These are phyloP conservation scores for Lates japonicus DNA, from an alignment of 2,797 vertebrate species.

Conservation along the genomic window DNA sequence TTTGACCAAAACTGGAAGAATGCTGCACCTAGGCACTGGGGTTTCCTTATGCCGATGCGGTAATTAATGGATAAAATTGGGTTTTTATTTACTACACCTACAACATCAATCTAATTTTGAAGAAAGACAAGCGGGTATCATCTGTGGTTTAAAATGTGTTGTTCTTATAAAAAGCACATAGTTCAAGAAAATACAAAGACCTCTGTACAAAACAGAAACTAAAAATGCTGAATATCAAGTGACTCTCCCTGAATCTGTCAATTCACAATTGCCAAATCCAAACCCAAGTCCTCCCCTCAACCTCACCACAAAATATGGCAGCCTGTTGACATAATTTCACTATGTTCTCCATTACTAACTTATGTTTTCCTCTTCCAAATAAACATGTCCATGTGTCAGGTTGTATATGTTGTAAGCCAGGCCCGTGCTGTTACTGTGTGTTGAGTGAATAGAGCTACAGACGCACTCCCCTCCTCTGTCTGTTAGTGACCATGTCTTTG, in stretches of 20 bases:
- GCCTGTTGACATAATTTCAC: background rate
- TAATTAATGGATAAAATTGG: background rate
- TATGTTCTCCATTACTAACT: background rate
- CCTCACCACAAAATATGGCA: background rate
- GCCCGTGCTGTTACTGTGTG: background rate
- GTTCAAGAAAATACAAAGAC: background rate
- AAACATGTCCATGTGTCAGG: background rate
- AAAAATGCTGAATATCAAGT: background rate
- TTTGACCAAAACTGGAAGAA: background rate
- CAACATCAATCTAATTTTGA: background rate
- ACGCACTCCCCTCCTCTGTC: constrained; percentile 31
- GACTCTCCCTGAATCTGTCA: background rate
- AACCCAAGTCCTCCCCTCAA: background rate
- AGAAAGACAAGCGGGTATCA: background rate
- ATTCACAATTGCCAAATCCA: background rate
- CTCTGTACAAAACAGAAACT: too few species aligned
- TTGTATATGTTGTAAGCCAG: background rate
- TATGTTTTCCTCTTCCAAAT: background rate
- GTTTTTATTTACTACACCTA: background rate
- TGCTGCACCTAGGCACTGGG: background rate
- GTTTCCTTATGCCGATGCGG: background rate
- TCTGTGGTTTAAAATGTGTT: background rate
- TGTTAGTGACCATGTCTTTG: constrained; percentile 57
- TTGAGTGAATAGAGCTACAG: constrained; percentile 15
- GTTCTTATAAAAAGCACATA: background rate